Evolutionary conservation across 2,888 invertebrate species (phyloP).

Genomic region (Ferdinandea cuprea): DNA sequence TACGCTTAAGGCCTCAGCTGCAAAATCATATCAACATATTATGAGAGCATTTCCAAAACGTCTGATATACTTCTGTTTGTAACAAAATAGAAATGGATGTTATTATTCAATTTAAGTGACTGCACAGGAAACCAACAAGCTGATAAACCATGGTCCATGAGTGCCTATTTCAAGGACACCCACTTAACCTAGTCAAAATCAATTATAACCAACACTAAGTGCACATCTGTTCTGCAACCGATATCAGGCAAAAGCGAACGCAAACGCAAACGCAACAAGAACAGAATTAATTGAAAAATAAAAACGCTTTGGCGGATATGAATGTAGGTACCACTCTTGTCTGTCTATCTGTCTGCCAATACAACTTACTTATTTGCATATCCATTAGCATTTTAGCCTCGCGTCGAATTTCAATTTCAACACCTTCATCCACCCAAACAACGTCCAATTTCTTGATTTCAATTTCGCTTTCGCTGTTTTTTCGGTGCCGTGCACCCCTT

Average conservation of each 20-base stretch:
- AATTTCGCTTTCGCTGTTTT: not conserved
- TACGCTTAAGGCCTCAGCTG: no score
- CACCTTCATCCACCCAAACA: conserved; percentile 57
- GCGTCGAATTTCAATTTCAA: conserved; percentile 73
- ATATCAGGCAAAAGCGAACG: not conserved
- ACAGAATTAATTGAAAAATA: conserved; percentile 57
- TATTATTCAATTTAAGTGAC: no score
- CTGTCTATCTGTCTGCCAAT: conserved; percentile 66
- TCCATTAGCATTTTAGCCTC: conserved; percentile 73
- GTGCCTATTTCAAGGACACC: not conserved
- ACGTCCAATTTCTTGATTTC: conserved; percentile 11
- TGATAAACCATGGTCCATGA: no score
- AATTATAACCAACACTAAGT: conserved; percentile 34
- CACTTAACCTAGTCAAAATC: conserved; percentile 36
- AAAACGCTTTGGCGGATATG: conserved; percentile 50
- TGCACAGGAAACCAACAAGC: no score
- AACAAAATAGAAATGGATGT: no score
- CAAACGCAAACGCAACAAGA: conserved; percentile 16
- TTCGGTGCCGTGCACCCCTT: conserved; percentile 43
- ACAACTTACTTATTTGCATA: conserved; percentile 70
- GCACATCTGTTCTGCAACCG: conserved; percentile 25
- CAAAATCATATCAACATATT: no score
- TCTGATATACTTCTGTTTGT: no score
- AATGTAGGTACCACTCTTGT: conserved; percentile 47
- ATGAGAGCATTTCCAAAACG: no score